These are phyloP conservation scores for Magallana nippona DNA, from an alignment of 2,888 invertebrate genomes.

Conservation along the genomic window DNA sequence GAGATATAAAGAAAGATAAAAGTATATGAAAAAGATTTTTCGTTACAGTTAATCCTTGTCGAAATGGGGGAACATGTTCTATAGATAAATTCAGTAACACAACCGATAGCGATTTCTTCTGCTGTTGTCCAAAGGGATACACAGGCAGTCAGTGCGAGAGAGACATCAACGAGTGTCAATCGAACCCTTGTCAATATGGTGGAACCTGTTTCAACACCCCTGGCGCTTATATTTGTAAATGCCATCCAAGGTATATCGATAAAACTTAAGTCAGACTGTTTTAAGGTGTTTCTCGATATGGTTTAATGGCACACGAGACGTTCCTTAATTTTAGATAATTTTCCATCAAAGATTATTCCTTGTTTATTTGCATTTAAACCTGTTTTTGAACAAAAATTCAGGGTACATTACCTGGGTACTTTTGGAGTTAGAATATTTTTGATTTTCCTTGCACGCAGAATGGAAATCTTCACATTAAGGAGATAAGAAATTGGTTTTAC, in stretches of 20 bases:
- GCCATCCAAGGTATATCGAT: slow-evolving; percentile 24
- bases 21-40: no score
- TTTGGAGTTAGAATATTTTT: no score
- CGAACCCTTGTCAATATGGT: slow-evolving; percentile 26
- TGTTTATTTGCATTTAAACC: no score
- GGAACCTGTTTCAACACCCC: slow-evolving; percentile 35
- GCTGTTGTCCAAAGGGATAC: slow-evolving; percentile 59
- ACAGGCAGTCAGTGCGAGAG: slow-evolving; percentile 55
- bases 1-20: no score
- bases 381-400: no score
- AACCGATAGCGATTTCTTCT: slow-evolving; percentile 47
- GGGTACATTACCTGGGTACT: no score
- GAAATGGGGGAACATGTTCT: slow-evolving; percentile 36
- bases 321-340: no score
- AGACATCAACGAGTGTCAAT: slow-evolving; percentile 51
- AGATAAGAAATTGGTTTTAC: no score
- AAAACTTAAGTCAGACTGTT: neutral
- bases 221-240: slow-evolving; percentile 32
- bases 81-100: slow-evolving; percentile 19
- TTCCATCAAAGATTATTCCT: no score
- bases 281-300: neutral
- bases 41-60: neutral
- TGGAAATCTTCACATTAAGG: no score
- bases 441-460: no score
- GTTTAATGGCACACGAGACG: neutral